Evolutionary conservation across 2,888 invertebrate species (phyloP).

Genomic region (Trissolcus japonicus): DNA sequence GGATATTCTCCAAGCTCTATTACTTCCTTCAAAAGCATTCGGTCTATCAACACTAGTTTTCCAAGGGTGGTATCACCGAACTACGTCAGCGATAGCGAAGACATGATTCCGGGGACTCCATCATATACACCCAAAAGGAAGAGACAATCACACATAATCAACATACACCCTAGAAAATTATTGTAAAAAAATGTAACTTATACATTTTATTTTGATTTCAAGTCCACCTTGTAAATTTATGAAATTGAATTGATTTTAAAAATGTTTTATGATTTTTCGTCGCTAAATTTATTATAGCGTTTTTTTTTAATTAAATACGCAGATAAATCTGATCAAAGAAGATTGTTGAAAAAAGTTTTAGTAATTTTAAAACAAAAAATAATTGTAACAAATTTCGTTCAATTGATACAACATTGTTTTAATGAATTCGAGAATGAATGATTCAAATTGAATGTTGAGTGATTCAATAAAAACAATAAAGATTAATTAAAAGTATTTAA

Average conservation of each 20-base stretch:
- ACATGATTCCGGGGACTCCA: conserved; percentile 27
- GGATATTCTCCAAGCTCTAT: conserved; percentile 37
- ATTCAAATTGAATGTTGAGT: not conserved
- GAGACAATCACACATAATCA: not conserved
- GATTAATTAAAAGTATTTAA: conserved; percentile 52
- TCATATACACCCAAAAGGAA: not conserved
- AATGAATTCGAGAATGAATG: not conserved
- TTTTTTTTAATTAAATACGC: not conserved
- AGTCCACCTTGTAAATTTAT: too few species aligned
- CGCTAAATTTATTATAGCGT: too few species aligned
- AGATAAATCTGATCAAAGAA: not conserved
- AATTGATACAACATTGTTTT: not conserved
- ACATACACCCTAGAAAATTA: not conserved
- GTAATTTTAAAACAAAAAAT: not conserved
- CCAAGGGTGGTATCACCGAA: not conserved
- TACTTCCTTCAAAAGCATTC: conserved; percentile 18
- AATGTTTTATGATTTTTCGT: too few species aligned
- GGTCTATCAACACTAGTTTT: conserved; percentile 1
- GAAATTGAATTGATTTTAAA: too few species aligned
- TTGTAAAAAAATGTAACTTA: not conserved
- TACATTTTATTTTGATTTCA: too few species aligned
- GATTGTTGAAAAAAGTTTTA: not conserved
- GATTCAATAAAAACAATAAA: conserved; percentile 1
- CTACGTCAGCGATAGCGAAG: not conserved
- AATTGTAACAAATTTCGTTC: not conserved